These are phyloP conservation scores for Drosophila neocordata DNA, from an alignment of 1,140 invertebrate species.

Conservation along the genomic window DNA sequence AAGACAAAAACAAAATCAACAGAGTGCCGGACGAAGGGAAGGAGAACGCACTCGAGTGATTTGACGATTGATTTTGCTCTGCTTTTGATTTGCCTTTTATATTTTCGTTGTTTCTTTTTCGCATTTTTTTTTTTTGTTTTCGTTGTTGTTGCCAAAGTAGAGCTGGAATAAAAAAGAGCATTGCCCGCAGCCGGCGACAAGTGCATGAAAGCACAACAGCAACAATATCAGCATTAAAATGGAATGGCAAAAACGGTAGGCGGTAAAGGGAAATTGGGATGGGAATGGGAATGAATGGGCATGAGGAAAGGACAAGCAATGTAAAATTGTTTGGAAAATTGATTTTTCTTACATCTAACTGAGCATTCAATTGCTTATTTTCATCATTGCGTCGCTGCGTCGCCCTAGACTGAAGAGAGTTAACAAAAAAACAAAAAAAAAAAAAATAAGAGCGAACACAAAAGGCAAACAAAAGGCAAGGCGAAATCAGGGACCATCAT, in stretches of 20 bases:
- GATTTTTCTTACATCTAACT: conserved; percentile 82
- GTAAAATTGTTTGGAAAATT: conserved; percentile 82
- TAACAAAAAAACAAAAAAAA: not conserved
- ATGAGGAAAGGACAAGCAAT: conserved; percentile 21
- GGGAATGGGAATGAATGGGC: too few species aligned
- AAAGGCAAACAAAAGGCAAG: conserved; percentile 54
- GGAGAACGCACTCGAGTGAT: conserved; percentile 75
- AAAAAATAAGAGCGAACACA: conserved; percentile 17
- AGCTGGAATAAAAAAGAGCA: conserved; percentile 53
- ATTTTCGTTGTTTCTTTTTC: conserved; percentile 16
- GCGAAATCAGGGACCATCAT: conserved; percentile 19
- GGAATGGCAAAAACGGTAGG: conserved; percentile 31
- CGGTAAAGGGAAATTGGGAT: conserved; percentile 46
- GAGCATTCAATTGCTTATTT: conserved; percentile 82
- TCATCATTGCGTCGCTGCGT: conserved; percentile 42
- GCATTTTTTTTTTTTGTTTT: not conserved
- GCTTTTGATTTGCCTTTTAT: conserved; percentile 57
- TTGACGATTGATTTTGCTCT: conserved; percentile 76
- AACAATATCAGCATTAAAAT: conserved; percentile 24
- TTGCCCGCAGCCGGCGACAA: conserved; percentile 77
- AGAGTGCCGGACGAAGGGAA: conserved; percentile 39
- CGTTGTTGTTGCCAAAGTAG: conserved; percentile 16
- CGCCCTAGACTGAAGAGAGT: conserved; percentile 9
- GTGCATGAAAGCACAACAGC: conserved; percentile 68
- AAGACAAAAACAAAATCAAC: conserved; percentile 40